Evolutionary conservation across 2,888 invertebrate genomes (phyloP).

Genomic region (Dasysyrphus albostriatus): DNA sequence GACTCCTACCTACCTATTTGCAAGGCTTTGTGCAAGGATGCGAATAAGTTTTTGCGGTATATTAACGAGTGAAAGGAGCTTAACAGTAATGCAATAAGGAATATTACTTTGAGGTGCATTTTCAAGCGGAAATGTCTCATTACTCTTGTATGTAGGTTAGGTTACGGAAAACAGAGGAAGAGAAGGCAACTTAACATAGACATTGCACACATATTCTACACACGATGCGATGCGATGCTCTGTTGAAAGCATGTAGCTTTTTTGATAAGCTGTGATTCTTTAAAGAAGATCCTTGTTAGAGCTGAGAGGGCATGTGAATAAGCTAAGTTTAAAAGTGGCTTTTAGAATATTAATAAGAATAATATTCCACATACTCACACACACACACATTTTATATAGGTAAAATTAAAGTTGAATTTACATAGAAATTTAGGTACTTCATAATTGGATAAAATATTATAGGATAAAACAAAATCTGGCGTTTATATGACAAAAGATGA

Average conservation of each 20-base stretch:
- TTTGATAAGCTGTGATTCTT: conserved; percentile 5
- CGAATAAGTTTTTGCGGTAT: conserved; percentile 39
- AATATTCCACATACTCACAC: neutral
- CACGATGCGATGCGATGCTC: neutral
- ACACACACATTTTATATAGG: neutral
- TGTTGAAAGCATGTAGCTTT: neutral
- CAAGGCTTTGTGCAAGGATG: conserved; percentile 38
- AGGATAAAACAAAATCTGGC: too few species aligned
- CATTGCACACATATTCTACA: neutral
- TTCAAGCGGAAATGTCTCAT: conserved; percentile 61
- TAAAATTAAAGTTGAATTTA: neutral
- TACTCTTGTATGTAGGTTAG: conserved; percentile 16
- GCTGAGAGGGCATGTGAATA: neutral
- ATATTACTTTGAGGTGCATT: conserved; percentile 55
- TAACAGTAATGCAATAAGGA: conserved; percentile 50
- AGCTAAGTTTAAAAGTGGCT: neutral
- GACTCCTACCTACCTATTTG: neutral
- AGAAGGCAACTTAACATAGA: conserved; percentile 14
- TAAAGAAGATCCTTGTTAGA: conserved; percentile 1
- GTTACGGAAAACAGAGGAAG: neutral
- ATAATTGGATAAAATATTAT: neutral
- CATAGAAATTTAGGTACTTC: neutral
- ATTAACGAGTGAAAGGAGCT: conserved; percentile 51
- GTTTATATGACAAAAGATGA: too few species aligned
- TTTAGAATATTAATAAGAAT: neutral